Conservation (phyloP, 1,140 invertebrate species). For the Eciton burchellii region DNA sequence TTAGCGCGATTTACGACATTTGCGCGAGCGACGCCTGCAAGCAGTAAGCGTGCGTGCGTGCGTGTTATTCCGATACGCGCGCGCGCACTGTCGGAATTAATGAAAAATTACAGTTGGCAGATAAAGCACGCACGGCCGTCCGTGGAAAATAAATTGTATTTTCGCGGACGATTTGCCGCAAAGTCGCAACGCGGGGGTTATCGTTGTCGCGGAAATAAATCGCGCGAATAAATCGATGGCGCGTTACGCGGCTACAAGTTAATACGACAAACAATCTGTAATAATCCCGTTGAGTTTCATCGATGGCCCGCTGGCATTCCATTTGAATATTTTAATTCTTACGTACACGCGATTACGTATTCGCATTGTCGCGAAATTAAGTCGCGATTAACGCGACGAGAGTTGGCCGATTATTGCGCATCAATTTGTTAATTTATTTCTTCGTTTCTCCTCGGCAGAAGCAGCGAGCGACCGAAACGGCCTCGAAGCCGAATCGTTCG, state of each 20-base stretch:
- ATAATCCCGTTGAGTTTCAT: constrained; percentile 2
- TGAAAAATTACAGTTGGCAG: background rate
- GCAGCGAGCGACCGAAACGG: background rate
- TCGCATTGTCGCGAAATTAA: too few relatives aligned
- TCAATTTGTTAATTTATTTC: too few relatives aligned
- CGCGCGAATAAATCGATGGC: constrained; percentile 8
- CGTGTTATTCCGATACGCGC: too few relatives aligned
- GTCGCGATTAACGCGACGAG: too few relatives aligned
- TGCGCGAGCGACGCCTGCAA: background rate
- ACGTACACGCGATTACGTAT: background rate
- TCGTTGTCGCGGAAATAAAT: background rate
- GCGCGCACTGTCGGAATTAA: background rate
- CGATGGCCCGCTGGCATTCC: background rate
- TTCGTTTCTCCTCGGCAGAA: constrained; percentile 47
- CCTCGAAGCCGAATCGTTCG: constrained; percentile 18
- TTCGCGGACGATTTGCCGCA: constrained; percentile 1
- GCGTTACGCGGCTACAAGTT: background rate
- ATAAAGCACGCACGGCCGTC: background rate
- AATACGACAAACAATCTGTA: background rate
- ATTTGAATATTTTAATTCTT: background rate
- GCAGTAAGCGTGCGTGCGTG: background rate
- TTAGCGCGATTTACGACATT: background rate
- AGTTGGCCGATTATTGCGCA: too few relatives aligned
- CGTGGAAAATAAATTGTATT: constrained; percentile 23
- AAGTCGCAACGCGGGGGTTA: background rate